These are phyloP conservation scores for Bursaphelenchus okinawaensis DNA, from an alignment of 2,888 invertebrate species.

Conservation along the genomic window DNA sequence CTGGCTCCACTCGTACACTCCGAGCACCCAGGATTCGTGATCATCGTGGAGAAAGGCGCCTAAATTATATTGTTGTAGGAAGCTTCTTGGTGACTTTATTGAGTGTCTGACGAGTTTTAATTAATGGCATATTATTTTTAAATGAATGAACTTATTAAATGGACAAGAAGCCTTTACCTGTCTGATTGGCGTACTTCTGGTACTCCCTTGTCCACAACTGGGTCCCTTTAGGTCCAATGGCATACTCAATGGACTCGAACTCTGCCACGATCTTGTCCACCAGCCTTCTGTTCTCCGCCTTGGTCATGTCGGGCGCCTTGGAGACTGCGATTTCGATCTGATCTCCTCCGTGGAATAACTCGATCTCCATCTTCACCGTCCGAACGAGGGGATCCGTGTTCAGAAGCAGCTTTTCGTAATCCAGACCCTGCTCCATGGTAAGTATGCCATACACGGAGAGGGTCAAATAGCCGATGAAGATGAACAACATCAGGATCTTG, in stretches of 20 bases:
- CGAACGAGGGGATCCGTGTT: conserved; percentile 49
- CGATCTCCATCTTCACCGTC: conserved; percentile 48
- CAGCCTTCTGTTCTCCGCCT: conserved; percentile 36
- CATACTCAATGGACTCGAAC: conserved; percentile 48
- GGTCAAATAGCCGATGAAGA: conserved; percentile 73
- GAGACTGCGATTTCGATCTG: conserved; percentile 54
- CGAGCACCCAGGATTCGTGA: conserved; percentile 51
- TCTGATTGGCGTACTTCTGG: conserved; percentile 50
- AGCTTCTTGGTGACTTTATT: too few species aligned
- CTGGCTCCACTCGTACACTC: conserved; percentile 54
- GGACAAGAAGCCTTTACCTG: conserved; percentile 23
- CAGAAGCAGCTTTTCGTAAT: conserved; percentile 54
- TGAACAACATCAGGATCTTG: conserved; percentile 66
- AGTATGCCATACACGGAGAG: conserved; percentile 73
- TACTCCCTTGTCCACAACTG: conserved; percentile 55
- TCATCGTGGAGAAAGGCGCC: conserved; percentile 47
- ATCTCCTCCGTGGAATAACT: conserved; percentile 56
- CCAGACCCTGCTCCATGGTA: conserved; percentile 56
- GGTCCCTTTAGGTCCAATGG: conserved; percentile 52
- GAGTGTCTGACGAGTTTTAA: too few species aligned
- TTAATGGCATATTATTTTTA: too few species aligned
- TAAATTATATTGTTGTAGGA: conserved; percentile 5
- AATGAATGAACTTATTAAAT: too few species aligned
- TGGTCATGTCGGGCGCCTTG: conserved; percentile 47
- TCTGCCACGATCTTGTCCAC: conserved; percentile 44